A percentile compares a stretch with the other conserved stretches of the same genome.
Conservation (phyloP, 2,888 invertebrate genomes). For the Ectemnius lituratus region DNA sequence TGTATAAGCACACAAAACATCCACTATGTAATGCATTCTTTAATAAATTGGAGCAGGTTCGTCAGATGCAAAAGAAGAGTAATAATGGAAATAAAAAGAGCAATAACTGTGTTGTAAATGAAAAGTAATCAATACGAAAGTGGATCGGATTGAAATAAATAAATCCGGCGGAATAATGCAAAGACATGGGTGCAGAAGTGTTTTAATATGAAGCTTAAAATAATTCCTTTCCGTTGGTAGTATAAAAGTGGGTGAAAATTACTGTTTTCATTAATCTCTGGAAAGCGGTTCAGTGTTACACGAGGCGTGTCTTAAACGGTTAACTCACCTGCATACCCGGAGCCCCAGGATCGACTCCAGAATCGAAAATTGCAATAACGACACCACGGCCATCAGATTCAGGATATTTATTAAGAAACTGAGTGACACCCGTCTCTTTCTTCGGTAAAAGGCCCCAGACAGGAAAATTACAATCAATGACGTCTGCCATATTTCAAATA, state of each 20-base stretch:
- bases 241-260: too few species aligned
- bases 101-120: too few species aligned
- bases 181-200: not conserved
- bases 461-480: constrained; percentile 84
- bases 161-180: too few species aligned
- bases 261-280: too few species aligned
- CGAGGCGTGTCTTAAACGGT: constrained; percentile 52
- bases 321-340: constrained; percentile 91
- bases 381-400: constrained; percentile 94
- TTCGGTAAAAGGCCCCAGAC: constrained; percentile 93
- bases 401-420: constrained; percentile 93
- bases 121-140: too few species aligned
- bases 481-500: constrained; percentile 74
- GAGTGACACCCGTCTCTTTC: constrained; percentile 94
- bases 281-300: constrained; percentile 21
- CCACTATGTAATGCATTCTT: not conserved
- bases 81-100: too few species aligned
- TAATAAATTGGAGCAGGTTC: not conserved
- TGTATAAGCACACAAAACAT: not conserved
- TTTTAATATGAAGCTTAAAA: too few species aligned
- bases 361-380: constrained; percentile 97
- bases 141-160: too few species aligned
- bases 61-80: too few species aligned
- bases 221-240: too few species aligned
- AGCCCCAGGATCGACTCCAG: constrained; percentile 98